phyloP scores from a whole-genome alignment of 1,140 invertebrate genomes.

The Cryptotermes secundus region DNA sequence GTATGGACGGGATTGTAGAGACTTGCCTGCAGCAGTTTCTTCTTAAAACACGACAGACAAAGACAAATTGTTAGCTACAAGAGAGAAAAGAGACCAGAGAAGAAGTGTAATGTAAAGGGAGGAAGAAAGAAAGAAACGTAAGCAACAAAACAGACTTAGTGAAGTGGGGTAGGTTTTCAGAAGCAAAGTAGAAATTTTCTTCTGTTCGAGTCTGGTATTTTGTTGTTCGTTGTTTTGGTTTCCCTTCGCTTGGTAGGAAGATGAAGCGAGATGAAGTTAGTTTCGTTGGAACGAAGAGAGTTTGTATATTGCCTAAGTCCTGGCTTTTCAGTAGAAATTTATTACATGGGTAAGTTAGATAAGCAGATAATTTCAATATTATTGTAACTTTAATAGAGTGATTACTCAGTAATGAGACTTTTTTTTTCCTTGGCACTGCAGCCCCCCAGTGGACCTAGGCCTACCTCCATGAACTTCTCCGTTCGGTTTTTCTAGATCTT shows the following conservation, averaged over 20 bases:
- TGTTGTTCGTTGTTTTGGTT: background rate
- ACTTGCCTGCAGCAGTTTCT: background rate
- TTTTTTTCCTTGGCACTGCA: too few species aligned
- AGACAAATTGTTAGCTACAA: background rate
- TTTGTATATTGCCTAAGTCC: too few species aligned
- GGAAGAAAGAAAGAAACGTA: background rate
- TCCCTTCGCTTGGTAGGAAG: background rate
- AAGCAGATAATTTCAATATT: too few species aligned
- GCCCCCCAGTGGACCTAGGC: too few species aligned
- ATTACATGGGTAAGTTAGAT: too few species aligned
- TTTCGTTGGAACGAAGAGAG: too few species aligned
- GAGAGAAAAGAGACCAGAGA: background rate
- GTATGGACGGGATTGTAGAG: background rate
- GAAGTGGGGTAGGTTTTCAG: background rate
- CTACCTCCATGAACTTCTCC: too few species aligned
- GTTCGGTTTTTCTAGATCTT: too few species aligned
- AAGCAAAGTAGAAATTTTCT: conserved; percentile 8
- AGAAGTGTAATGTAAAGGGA: background rate
- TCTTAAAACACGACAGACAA: conserved; percentile 16
- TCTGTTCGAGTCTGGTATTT: background rate
- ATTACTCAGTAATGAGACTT: too few species aligned
- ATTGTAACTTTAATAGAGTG: too few species aligned
- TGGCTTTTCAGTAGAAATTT: too few species aligned
- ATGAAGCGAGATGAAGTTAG: background rate
- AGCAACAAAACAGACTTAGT: background rate